A percentile compares a stretch with the other conserved stretches of the same genome.
Evolutionary conservation across 2,888 invertebrate species (phyloP).

Genomic region (Lasioglossum zephyrum): DNA sequence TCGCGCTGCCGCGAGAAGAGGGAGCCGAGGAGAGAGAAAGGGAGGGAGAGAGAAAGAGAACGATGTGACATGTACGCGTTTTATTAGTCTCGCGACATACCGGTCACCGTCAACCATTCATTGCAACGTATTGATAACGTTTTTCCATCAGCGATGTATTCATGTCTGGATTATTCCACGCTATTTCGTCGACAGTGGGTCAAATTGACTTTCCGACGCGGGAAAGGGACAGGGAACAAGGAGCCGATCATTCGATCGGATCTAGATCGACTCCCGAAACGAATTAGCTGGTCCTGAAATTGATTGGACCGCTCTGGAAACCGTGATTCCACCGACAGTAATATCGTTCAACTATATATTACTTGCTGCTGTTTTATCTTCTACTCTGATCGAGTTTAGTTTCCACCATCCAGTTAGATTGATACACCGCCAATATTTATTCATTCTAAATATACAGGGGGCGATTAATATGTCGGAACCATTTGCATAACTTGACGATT

Average conservation of each 20-base stretch:
- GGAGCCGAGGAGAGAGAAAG: background rate
- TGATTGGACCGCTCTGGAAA: background rate
- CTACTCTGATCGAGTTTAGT: background rate
- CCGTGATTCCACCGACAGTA: background rate
- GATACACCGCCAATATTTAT: background rate
- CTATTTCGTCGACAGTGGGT: constrained; percentile 32
- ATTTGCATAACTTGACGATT: background rate
- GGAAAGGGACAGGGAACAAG: background rate
- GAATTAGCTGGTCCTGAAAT: background rate
- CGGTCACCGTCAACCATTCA: constrained; percentile 38
- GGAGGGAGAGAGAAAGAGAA: background rate
- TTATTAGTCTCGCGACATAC: constrained; percentile 32
- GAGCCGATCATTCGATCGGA: background rate
- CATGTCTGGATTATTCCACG: constrained; percentile 52
- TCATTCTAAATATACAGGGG: background rate
- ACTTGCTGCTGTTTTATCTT: background rate
- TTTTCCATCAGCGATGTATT: constrained; percentile 46
- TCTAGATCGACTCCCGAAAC: background rate
- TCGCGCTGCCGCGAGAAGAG: background rate
- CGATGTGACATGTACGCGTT: constrained; percentile 19
- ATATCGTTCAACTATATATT: background rate
- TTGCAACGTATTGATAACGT: constrained; percentile 55
- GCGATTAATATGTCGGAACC: background rate
- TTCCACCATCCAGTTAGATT: background rate
- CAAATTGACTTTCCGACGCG: constrained; percentile 44